Evolutionary conservation across 1,140 invertebrate genomes (phyloP), one percentile per base, ranked within the genome.

Genomic region (Camponotus vicinus): DNA sequence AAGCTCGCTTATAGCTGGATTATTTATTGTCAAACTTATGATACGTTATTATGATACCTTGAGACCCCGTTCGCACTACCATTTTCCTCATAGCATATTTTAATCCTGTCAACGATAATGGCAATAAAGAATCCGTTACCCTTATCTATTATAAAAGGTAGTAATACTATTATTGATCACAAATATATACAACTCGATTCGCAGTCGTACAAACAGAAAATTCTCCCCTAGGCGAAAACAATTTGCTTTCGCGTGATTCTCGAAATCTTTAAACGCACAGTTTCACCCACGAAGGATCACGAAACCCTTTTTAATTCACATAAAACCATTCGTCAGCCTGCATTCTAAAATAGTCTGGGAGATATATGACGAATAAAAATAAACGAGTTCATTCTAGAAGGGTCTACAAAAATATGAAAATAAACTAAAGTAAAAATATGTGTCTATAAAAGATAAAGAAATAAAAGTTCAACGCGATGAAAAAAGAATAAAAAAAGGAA

Each of bases 21-120:
- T 37, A 64, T 64, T 64, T 32, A 64, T 34, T 64, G 32, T 64
- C 61, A 64, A 64, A 64, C 13, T 64, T 32, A 32, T 32, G 61
- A 49, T 32, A 27, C 27, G 61, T 34, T 15, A 52, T 52, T 34
- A 11, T 7, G 15, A 32, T 15, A 64, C 13, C 27, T 21, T 59
- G 18, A 59, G 55, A 21, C 8, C 7, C 21, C 27, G 27, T 59
- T 59, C 9, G 55, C n/a, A 59, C 9, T 21, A 3, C n/a, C 8
- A 21, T 59, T 59, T 59, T 59, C 6, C 8, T n/a, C 7, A n/a
- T 0, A 55, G 15, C 15, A 64, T 15, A 32, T 64, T 64, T 64
- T 32, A 15, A 64, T 64, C 11, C 32, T 15, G 32, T 27, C 32
- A 37, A 37, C 15, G 32, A 64, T 34, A 64, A 18, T 15, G 6